Evolutionary conservation across 2,888 invertebrate species (phyloP), one percentile per base, ranked within the genome.

Genomic region (Drosophila koepferae): DNA sequence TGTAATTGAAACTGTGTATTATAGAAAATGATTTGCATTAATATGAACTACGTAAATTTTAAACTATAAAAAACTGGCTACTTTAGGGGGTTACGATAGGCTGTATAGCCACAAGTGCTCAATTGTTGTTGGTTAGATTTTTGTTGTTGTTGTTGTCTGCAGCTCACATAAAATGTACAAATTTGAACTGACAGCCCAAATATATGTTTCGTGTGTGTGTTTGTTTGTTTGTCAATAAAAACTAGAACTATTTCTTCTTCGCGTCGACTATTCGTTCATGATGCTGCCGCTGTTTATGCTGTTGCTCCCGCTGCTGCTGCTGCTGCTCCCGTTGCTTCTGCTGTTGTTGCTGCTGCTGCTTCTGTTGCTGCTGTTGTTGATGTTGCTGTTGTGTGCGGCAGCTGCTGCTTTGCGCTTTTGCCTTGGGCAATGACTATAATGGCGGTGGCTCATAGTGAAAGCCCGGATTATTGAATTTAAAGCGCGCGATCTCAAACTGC

Each of bases 381-480:
- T 65, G 31, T 43, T 56, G 63, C 23, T 44, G 43, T 20, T 61
- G 49, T 43, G 51, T 58, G 56, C 38, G 36, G 16, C 18, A 41
- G 63, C 46, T 72, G 62, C 67, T 53, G 36, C 44, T 61, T 58
- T 41, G 54, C 46, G 51, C 9, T 62, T 65, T 54, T 70, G 61
- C 63, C 54, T 51, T 69, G 56, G 46, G 59, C 70, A 63, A 71
- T 72, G 62, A 91, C 91, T 88, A 88, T 90, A 90, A 92, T 81
- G 90, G 88, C 62, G 89, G 90, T 48, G 92, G 87, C 46, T 91
- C 88, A 63, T 91, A 93, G 56, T 89, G 89, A 72, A 93, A 93
- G 16, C 93, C 93, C 3, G 93, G 93, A 87, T 93, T 93, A 68
- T 93, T 92, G 65, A 92, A 93, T 68, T 93, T 93, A 54, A 92